phyloP scores from a whole-genome alignment of 2,113 vertebrate species.

The Aldabrachelys gigantea region DNA sequence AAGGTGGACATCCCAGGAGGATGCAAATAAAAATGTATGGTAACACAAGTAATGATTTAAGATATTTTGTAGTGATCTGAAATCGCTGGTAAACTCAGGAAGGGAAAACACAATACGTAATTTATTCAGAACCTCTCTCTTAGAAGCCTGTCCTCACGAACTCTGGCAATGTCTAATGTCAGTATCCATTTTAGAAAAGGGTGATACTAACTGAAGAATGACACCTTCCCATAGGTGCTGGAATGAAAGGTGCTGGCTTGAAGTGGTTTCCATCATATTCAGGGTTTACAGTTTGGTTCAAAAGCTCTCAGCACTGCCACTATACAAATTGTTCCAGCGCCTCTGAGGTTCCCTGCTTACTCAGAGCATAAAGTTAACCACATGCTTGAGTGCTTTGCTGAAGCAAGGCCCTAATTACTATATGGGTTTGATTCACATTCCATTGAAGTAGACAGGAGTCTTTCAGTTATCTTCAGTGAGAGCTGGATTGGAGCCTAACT shows the following conservation, averaged over 20 bases:
- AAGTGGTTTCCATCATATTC: too few relatives aligned
- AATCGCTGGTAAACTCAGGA: neutral
- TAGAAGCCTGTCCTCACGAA: rapidly evolving
- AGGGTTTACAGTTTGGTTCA: too few relatives aligned
- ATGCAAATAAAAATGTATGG: neutral
- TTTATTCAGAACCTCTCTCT: rapidly evolving
- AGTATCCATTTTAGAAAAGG: rapidly evolving
- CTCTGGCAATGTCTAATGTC: rapidly evolving
- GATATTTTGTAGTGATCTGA: neutral
- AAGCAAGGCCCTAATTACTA: neutral
- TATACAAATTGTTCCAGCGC: too few relatives aligned
- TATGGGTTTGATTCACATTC: neutral
- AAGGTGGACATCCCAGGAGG: neutral
- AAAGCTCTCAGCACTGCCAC: too few relatives aligned
- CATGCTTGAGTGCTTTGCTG: neutral
- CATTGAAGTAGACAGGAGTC: neutral
- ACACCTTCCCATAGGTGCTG: too few relatives aligned
- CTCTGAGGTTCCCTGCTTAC: neutral
- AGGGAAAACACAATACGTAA: rapidly evolving
- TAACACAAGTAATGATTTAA: neutral
- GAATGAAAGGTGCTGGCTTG: too few relatives aligned
- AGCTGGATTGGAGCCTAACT: neutral
- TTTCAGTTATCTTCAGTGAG: neutral
- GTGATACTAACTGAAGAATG: neutral
- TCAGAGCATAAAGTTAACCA: neutral